These are phyloP conservation scores for Rhinatrema bivittatum DNA, from an alignment of 2,797 vertebrate species.

Conservation along the genomic window DNA sequence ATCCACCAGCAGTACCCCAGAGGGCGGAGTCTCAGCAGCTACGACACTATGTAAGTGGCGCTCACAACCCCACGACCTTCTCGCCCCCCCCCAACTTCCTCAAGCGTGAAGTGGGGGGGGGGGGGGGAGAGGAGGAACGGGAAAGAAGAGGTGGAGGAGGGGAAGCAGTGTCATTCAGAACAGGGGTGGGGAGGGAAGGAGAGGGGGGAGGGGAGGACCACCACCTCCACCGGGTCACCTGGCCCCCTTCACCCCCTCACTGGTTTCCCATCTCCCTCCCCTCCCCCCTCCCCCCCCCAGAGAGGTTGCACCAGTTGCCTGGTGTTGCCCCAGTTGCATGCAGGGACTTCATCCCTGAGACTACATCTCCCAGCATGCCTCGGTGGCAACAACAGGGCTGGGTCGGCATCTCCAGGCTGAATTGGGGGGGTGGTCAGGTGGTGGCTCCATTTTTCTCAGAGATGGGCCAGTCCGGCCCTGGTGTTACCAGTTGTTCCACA, in stretches of 20 bases:
- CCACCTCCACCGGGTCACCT: constrained; percentile 40
- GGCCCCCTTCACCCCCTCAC: too few species aligned
- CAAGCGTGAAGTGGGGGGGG: not conserved
- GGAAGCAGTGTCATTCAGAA: not conserved
- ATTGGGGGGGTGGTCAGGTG: too few species aligned
- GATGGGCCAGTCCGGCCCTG: too few species aligned
- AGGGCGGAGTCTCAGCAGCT: constrained; percentile 84
- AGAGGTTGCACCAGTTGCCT: too few species aligned
- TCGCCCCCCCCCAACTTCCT: constrained; percentile 37
- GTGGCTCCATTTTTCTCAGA: too few species aligned
- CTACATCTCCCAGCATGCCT: not conserved
- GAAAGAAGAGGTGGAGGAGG: not conserved
- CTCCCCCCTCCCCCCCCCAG: not conserved
- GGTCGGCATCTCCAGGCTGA: not conserved
- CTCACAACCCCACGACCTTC: constrained; percentile 46
- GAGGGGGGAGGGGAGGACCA: constrained; percentile 27
- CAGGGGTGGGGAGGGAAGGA: constrained; percentile 21
- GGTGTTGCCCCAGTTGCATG: not conserved
- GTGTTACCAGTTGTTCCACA: too few species aligned
- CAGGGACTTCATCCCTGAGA: not conserved
- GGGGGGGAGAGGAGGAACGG: not conserved
- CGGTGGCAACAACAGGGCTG: not conserved
- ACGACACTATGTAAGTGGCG: constrained; percentile 92
- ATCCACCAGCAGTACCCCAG: constrained; percentile 63
- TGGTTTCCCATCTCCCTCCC: constrained; percentile 31